Conservation (phyloP, 2,113 vertebrate species). For the Alouatta palliata region DNA sequence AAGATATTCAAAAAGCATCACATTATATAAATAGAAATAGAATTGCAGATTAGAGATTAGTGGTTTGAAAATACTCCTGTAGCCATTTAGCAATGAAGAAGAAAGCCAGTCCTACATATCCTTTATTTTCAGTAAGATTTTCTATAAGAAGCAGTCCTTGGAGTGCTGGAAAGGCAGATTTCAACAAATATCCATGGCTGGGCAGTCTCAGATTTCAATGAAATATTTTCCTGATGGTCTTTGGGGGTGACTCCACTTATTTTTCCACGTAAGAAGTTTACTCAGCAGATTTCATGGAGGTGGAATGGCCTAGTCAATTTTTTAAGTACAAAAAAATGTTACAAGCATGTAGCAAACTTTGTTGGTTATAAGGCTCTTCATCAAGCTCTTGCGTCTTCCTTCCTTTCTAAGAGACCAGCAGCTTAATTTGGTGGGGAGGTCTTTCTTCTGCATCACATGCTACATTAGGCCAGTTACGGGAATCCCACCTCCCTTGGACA, state of each 20-base stretch:
- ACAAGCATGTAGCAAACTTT: neutral
- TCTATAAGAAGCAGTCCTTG: neutral
- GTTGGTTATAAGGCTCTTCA: neutral
- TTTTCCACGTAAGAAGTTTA: neutral
- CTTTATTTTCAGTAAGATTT: neutral
- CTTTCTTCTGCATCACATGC: neutral
- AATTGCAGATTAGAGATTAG: neutral
- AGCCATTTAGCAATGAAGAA: neutral
- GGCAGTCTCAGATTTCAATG: neutral
- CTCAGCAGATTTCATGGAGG: neutral
- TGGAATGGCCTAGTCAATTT: neutral
- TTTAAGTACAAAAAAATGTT: neutral
- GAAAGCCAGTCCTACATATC: neutral
- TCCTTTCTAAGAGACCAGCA: neutral
- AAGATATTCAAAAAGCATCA: neutral
- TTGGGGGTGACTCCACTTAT: neutral
- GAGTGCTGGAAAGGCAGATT: neutral
- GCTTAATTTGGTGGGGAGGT: fast-evolving
- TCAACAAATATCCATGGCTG: neutral
- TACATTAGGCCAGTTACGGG: neutral
- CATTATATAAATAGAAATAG: neutral
- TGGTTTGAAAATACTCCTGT: neutral
- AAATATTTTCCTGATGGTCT: neutral
- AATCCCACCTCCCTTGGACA: no score
- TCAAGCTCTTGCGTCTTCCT: neutral